phyloP scores from a whole-genome alignment of 1,140 invertebrate species.

The Ostrea denselamellosa region DNA sequence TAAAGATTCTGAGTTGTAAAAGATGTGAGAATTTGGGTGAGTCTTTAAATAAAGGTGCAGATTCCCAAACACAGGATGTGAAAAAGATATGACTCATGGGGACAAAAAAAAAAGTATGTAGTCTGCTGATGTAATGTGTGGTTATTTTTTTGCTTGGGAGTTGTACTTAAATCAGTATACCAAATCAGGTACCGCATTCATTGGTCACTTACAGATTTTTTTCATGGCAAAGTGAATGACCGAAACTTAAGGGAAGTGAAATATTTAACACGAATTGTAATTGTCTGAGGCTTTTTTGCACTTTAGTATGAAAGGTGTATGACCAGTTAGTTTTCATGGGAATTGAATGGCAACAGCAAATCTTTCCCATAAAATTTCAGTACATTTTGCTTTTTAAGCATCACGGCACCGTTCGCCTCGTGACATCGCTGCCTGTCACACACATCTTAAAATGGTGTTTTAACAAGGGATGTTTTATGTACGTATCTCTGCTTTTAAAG shows the following conservation, averaged over 20 bases:
- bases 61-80: constrained; percentile 25
- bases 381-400: constrained; percentile 28
- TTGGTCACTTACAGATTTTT: background rate
- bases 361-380: constrained; percentile 17
- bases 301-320: background rate
- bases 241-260: background rate
- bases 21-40: constrained; percentile 34
- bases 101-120: background rate
- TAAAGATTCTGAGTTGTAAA: constrained; percentile 14
- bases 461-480: constrained; percentile 32
- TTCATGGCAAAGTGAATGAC: background rate
- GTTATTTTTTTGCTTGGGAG: background rate
- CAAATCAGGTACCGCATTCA: background rate
- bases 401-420: constrained; percentile 6
- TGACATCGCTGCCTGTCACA: constrained; percentile 14
- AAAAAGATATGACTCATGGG: background rate
- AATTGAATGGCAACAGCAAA: constrained; percentile 34
- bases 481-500: constrained; percentile 32
- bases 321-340: background rate
- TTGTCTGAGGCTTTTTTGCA: background rate
- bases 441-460: constrained; percentile 26
- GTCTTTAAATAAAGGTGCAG: constrained; percentile 28
- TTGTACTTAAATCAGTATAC: background rate
- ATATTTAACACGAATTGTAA: background rate
- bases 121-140: constrained; percentile 25